Base-by-base conservation (phyloP, 53 echinoderm and acorn worm species). In the Glandiceps talaboti region DNA sequence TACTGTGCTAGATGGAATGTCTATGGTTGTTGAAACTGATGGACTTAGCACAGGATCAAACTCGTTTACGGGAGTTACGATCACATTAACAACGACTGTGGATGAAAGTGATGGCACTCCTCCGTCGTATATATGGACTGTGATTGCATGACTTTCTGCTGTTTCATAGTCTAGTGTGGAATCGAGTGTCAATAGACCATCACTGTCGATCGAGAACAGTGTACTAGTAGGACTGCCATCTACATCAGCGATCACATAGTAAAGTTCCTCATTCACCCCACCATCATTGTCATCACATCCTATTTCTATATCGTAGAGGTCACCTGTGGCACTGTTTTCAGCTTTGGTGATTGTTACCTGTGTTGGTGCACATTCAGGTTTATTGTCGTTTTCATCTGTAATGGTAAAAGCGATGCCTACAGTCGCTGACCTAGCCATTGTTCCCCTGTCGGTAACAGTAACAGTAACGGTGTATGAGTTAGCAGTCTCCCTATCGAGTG, bases 311-410 rank as follows among this genome's bases (percentile, higher is more conserved):
- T 45, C 64, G 73, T 93, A 74, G 0, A 84, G 80, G 25, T 81
- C 75, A 31, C 88, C 89, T 26, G 86, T 28, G 76, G 29, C 10
- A 26, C n/a, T 1, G 31, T 76, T 64, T 74, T 32, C 79, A 97
- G 91, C 99, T 89, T 88, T 87, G 79, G 89, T 90, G 28, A 73
- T 14, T 32, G 79, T 26, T 29, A 31, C 80, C 32, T 92, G 93
- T 29, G 76, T 20, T 32, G 79, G 26, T 29, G 33, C 78, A 45
- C 92, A 97, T 29, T 87, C 81, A 1, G 99, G 99, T 14, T 25
- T 32, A 31, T 97, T 97, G 77, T 97, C 99, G 33, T 97, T 97
- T 72, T 93, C 91, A 83, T 97, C 99, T n/a, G 75, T 32, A 25
- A 97, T 76, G 14, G 82, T 78, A 6, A 97, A 85, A 76, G 78